phyloP scores from a whole-genome alignment of 2,888 invertebrate genomes.

The Drosophila cognata region DNA sequence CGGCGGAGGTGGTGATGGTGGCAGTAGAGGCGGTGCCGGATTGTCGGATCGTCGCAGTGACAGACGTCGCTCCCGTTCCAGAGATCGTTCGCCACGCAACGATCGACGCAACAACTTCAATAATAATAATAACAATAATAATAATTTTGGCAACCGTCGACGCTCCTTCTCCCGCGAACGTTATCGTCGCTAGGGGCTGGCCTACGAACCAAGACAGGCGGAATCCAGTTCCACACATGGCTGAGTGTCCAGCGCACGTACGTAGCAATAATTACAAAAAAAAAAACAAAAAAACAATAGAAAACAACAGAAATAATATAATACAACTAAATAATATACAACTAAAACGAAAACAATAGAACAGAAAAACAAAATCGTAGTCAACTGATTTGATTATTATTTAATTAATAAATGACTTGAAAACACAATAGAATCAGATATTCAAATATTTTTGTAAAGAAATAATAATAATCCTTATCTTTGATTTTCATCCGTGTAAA shows the following conservation, averaged over 20 bases:
- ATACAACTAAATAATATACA: conserved; percentile 10
- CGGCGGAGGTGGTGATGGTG: conserved; percentile 51
- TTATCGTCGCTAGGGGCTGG: conserved; percentile 78
- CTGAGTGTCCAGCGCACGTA: conserved; percentile 68
- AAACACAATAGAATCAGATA: conserved; percentile 35
- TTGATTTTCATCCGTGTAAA: conserved; percentile 56
- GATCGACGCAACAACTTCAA: conserved; percentile 74
- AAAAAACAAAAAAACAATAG: conserved; percentile 31
- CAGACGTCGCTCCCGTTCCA: conserved; percentile 76
- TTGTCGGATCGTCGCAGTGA: conserved; percentile 55
- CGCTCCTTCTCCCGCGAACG: conserved; percentile 84
- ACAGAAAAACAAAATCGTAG: conserved; percentile 19
- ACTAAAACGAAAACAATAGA: conserved; percentile 22
- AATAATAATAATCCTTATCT: conserved; percentile 57
- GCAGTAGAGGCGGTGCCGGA: conserved; percentile 32
- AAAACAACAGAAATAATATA: conserved; percentile 17
- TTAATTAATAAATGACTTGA: conserved; percentile 57
- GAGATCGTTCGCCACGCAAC: conserved; percentile 72
- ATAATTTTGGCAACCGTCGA: conserved; percentile 59
- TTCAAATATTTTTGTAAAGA: conserved; percentile 54
- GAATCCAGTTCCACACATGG: conserved; percentile 41
- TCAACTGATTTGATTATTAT: conserved; percentile 56
- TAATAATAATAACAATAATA: conserved; percentile 42
- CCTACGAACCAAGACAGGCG: neutral
- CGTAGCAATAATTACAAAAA: conserved; percentile 67